Evolutionary conservation across 2,797 vertebrate genomes (phyloP), one percentile per base, ranked within the genome.

Genomic region (Catamblyrhynchus diadema): DNA sequence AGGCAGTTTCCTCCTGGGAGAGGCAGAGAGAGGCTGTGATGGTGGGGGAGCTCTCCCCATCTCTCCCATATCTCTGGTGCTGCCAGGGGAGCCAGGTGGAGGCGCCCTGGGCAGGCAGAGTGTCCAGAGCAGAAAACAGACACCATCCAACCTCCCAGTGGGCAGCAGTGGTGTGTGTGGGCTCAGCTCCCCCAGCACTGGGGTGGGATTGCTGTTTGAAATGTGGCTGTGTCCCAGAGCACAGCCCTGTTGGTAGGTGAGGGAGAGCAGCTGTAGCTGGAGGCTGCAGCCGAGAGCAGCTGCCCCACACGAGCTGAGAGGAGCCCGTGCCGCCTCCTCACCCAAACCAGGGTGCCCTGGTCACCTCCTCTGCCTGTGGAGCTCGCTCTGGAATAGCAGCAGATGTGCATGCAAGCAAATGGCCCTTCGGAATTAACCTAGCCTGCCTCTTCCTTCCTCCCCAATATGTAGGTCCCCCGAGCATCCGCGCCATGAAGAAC

Each of bases 401-500:
- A 88, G 95, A 84, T 88, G 77, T 91, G 73, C 74, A 25, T 23
- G 64, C 91, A 66, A 64, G 61, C 95, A 45, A 19, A 24, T 6
- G 1, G 73, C 94, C 70, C 74, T 92, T 96, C 83, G 79, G 92
- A 95, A 97, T 97, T 98, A 94, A 98, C 95, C 86, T 86, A 89
- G 93, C 95, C 96, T 97, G 95, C 97, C 97, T 94, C 93, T 96
- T 56, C 91, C 90, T 90, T 94, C 91, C 92, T 86, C 57, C 93
- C 67, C 0, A 35, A 84, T 47, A 91, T 94, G 95, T 98, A 98
- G 99, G 99, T 72, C 98, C 99, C 73, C 99, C 99, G 18, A 99
- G 99, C 97, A 99, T 99, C 97, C 98, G 99, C 21, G 98, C 99
- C 3, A 99, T 99, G 99, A 98, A 95, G 94, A 98, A 99, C 98